Conservation (phyloP, 2,888 invertebrate genomes). For the Nasonovia ribisnigri region DNA sequence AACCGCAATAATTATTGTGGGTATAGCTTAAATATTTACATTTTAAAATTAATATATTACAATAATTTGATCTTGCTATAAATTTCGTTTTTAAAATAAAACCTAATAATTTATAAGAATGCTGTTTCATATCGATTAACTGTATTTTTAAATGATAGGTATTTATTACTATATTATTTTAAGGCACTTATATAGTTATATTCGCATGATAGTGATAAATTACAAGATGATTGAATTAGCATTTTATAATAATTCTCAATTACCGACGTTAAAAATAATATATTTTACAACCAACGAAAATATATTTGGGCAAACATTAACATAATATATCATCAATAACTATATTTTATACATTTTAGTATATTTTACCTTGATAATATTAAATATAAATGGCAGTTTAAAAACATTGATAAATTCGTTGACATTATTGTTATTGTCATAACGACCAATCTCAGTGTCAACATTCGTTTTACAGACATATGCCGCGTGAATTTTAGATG, state of each 20-base stretch:
- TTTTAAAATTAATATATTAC: neutral
- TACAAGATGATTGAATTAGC: neutral
- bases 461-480: neutral
- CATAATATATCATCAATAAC: neutral
- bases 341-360: neutral
- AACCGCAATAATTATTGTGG: neutral
- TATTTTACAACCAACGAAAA: neutral
- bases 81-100: neutral
- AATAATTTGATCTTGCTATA: neutral
- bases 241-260: slow-evolving; percentile 26
- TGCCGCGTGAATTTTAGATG: neutral
- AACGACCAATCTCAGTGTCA: neutral
- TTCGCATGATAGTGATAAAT: neutral
- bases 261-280: neutral
- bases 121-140: neutral
- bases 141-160: too few relatives aligned
- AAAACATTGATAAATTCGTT: neutral
- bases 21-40: neutral
- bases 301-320: neutral
- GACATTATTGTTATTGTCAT: neutral
- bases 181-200: neutral
- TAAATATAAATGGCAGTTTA: neutral
- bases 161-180: neutral
- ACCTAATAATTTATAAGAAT: neutral
- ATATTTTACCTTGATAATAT: neutral